Conservation (phyloP, 1,140 invertebrate genomes). For the Carposina sasakii region DNA sequence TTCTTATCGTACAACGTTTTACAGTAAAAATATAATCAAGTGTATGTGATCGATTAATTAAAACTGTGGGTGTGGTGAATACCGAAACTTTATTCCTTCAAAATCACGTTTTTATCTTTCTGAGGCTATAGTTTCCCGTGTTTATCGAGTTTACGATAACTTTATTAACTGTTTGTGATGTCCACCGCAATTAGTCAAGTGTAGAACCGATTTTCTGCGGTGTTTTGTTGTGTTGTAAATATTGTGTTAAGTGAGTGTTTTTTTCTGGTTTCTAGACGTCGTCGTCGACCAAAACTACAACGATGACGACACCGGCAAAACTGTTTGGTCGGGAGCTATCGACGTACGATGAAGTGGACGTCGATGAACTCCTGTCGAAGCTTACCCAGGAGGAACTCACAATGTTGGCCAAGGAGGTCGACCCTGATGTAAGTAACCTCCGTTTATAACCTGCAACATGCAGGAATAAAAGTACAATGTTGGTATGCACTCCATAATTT, state of each 20-base stretch:
- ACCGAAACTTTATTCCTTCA: conserved; percentile 34
- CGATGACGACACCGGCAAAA: conserved; percentile 90
- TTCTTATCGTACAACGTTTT: too few species aligned
- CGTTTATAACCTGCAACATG: conserved; percentile 1
- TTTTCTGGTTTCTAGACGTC: conserved; percentile 80
- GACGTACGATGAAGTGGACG: conserved; percentile 96
- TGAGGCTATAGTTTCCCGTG: too few species aligned
- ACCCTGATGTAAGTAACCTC: conserved; percentile 93
- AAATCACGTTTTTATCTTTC: conserved; percentile 35
- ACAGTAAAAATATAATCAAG: too few species aligned
- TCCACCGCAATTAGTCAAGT: too few species aligned
- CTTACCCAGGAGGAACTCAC: conserved; percentile 97
- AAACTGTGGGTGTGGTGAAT: conserved; percentile 51
- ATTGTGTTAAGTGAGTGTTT: conserved; percentile 26
- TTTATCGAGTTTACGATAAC: too few species aligned
- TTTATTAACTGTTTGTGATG: too few species aligned
- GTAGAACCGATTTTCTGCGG: background rate
- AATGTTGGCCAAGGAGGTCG: conserved; percentile 97
- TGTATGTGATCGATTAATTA: conserved; percentile 9
- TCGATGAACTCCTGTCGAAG: conserved; percentile 95
- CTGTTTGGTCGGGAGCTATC: conserved; percentile 94
- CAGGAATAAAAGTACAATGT: too few species aligned
- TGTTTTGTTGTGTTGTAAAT: background rate
- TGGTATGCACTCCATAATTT: too few species aligned
- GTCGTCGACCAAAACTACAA: conserved; percentile 87